A percentile compares a stretch with the other conserved stretches of the same genome.
Conservation (phyloP, 2,888 invertebrate species). For the Drosophila gaucha region DNA sequence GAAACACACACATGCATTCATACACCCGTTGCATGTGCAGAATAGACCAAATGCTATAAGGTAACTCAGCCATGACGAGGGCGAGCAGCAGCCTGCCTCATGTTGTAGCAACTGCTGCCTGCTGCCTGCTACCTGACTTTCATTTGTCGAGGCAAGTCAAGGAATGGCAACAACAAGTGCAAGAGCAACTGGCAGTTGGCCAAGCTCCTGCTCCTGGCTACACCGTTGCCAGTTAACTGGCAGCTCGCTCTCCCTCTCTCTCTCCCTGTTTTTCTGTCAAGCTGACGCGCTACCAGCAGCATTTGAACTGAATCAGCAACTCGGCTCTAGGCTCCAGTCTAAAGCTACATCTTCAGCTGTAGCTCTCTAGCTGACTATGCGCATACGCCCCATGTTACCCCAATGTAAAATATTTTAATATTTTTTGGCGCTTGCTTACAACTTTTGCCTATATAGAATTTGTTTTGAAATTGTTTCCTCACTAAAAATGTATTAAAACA, state of each 20-base stretch:
- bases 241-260: conserved; percentile 5
- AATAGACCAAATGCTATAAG: conserved; percentile 45
- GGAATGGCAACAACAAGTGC: conserved; percentile 29
- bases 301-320: conserved; percentile 52
- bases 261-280: conserved; percentile 52
- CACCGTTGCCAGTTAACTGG: conserved; percentile 17
- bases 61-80: conserved; percentile 57
- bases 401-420: conserved; percentile 63
- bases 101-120: conserved; percentile 13
- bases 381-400: conserved; percentile 40
- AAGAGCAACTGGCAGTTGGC: conserved; percentile 50
- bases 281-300: conserved; percentile 52
- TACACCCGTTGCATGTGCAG: conserved; percentile 51
- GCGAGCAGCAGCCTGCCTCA: conserved; percentile 17
- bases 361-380: conserved; percentile 21
- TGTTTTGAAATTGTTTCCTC: conserved; percentile 66
- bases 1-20: conserved; percentile 12
- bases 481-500: conserved; percentile 74
- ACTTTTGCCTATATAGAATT: conserved; percentile 66
- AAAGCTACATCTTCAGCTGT: background rate
- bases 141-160: conserved; percentile 40
- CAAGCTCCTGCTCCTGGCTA: conserved; percentile 19
- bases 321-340: conserved; percentile 11
- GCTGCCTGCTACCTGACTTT: conserved; percentile 54
- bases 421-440: conserved; percentile 60